phyloP scores from a whole-genome alignment of 2,797 vertebrate genomes.

The Arrhamphus sclerolepis region DNA sequence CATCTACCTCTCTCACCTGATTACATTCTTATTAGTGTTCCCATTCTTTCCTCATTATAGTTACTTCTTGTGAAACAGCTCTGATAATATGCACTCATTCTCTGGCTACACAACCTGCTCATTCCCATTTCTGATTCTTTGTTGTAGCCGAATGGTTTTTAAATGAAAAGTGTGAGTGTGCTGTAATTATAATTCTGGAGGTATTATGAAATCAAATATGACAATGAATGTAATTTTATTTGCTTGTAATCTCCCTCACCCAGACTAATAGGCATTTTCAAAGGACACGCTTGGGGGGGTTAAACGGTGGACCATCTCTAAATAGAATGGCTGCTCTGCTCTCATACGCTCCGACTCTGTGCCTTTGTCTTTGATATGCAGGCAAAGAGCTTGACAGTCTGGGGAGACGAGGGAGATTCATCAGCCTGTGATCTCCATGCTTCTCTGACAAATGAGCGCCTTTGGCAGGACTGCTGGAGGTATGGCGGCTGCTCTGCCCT shows the following conservation, averaged over 20 bases:
- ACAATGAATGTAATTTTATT: slow-evolving; percentile 85
- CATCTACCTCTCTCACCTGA: slow-evolving; percentile 76
- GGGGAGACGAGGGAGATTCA: slow-evolving; percentile 80
- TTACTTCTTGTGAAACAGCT: slow-evolving; percentile 76
- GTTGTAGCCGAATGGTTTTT: slow-evolving; percentile 77
- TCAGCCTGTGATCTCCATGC: slow-evolving; percentile 81
- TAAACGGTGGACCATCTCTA: slow-evolving; percentile 72
- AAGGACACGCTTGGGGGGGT: slow-evolving; percentile 73
- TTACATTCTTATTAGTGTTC: slow-evolving; percentile 70
- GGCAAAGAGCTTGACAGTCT: slow-evolving; percentile 75
- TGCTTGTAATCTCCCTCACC: slow-evolving; percentile 84
- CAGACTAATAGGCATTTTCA: slow-evolving; percentile 83
- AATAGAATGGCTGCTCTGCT: slow-evolving; percentile 74
- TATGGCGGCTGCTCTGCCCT: slow-evolving; percentile 64
- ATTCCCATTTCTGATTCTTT: slow-evolving; percentile 75
- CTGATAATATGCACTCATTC: slow-evolving; percentile 74
- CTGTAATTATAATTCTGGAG: slow-evolving; percentile 83
- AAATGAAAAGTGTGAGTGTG: slow-evolving; percentile 79
- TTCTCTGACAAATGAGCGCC: slow-evolving; percentile 82
- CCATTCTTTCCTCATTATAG: slow-evolving; percentile 76
- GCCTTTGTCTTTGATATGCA: slow-evolving; percentile 83
- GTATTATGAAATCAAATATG: slow-evolving; percentile 84
- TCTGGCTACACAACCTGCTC: slow-evolving; percentile 71
- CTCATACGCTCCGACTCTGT: slow-evolving; percentile 60
- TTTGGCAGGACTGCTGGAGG: slow-evolving; percentile 76